Evolutionary conservation across 2,113 vertebrate genomes (phyloP).

Genomic region (Sturnira hondurensis): DNA sequence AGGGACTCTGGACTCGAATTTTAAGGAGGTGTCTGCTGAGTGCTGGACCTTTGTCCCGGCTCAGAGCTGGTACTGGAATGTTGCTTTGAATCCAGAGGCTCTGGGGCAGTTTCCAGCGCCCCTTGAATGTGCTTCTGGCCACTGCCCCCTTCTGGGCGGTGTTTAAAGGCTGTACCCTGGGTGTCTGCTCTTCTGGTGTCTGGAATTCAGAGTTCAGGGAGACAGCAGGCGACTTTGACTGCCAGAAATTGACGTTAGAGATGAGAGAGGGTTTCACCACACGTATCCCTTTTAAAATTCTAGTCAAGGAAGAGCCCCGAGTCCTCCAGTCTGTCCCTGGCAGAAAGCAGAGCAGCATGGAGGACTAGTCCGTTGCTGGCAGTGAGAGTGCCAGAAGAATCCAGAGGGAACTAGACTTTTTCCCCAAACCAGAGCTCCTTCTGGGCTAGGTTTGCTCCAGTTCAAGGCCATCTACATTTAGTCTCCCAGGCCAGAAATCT

Average conservation of each 20-base stretch:
- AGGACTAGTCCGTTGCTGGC: neutral
- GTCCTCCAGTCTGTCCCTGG: neutral
- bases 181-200: slow-evolving; percentile 13
- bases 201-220: neutral
- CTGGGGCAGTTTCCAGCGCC: neutral
- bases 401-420: neutral
- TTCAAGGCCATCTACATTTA: neutral
- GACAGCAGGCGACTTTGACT: neutral
- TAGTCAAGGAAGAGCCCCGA: neutral
- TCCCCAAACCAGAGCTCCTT: neutral
- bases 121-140: neutral
- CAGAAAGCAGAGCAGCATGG: neutral
- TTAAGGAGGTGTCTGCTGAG: neutral
- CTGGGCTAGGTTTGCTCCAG: neutral
- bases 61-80: neutral
- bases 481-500: neutral
- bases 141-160: slow-evolving; percentile 52
- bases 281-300: neutral
- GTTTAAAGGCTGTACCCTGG: neutral
- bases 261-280: neutral
- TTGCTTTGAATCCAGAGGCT: neutral
- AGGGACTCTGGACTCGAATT: neutral
- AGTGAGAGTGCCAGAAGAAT: neutral
- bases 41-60: slow-evolving; percentile 47
- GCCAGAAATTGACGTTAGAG: neutral